Base-by-base conservation (phyloP, 2,113 vertebrate genomes). In the Haemorhous mexicanus region DNA sequence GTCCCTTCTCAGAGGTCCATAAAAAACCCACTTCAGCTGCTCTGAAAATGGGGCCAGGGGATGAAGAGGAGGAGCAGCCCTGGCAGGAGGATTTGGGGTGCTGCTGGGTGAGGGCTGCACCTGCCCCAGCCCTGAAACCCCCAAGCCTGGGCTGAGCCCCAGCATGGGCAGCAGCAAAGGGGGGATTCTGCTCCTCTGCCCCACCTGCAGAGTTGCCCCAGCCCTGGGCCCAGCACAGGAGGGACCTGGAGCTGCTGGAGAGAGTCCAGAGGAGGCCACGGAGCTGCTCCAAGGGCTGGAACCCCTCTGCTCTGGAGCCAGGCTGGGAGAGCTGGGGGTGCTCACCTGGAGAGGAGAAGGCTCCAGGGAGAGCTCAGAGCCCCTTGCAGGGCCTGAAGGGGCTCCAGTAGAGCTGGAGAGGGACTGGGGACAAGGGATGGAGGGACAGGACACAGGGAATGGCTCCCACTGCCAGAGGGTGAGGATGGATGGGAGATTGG, bases 251-350 rank as follows among this genome's bases (percentile, higher is more conserved):
- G 84, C 84, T 68, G 72, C 52, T 59, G 72, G 10, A 49, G 19
- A 2, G 1, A 75, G 70, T 1, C 52, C 72, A 85, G 61, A 85
- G 72, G 70, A 74, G 15, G 11, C 18, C 7, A 6, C 0, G 0
- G n/a, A n/a, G 52, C 1, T 43, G 35, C 11, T 28, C 6, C 10
- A 3, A 74, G 70, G 69, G n/a, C 23, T 75, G 61, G 46, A 43
- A 16, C 43, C 43, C 43, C 43, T 43, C 43, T 43, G 43, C 43
- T 43, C 43, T 16, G 15, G 43, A 47, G 46, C 46, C 46, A 47
- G 46, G 46, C 46, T 47, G 46, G 46, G 46, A 47, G 46, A 47
- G 46, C 46, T 47, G 46, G 46, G 46, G 46, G 46, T 47, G 46
- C 46, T 47, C 46, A 47, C 46, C 46, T 22, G 46, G 46, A 23